Evolutionary conservation across 2,888 invertebrate species (phyloP), one percentile per base, ranked within the genome.

Genomic region (Anticlea derivata): DNA sequence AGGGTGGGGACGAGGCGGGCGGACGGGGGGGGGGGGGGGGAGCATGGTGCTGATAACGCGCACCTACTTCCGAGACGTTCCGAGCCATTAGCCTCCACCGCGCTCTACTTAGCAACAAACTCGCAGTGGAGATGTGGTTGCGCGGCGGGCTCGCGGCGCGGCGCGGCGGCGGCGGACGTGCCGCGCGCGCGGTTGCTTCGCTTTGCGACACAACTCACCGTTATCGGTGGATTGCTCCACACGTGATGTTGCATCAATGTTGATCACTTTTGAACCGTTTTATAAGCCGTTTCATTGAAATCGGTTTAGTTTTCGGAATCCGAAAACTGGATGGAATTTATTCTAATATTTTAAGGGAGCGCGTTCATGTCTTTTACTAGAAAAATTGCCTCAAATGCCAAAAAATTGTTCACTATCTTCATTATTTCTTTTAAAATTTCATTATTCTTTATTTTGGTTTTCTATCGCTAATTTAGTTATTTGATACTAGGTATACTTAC

Each of bases 51-150:
- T 73, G 83, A 83, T 81, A 84, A 80, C 70, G 71, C 65, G 60
- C 68, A 58, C 72, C 69, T 65, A 77, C 82, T 83, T 83, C 82
- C 83, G 82, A 78, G 76, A 74, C 79, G 86, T 86, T 85, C 79
- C 83, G 75, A 78, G 69, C 83, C 83, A 86, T 84, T 86, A 83
- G 83, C 77, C 77, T 66, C 75, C 41, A 68, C 67, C 70, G 64
- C 73, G 73, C 73, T 69, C 71, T 60, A 73, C 67, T 70, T 75
- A 63, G 63, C 69, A 59, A 59, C 65, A 50, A 37, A 26, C 30
- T 17, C 17, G 29, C 29, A 30, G 29, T 11, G 2, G 6, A 29
- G 10, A 4, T 5, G 10, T 29, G 2, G 31, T 17, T 17, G 46
- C 11, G 8, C 23, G n/a, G 2, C 13, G 11, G 6, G 20, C 7